phyloP scores from a whole-genome alignment of 2,113 vertebrate species.

The Tauraco erythrolophus region DNA sequence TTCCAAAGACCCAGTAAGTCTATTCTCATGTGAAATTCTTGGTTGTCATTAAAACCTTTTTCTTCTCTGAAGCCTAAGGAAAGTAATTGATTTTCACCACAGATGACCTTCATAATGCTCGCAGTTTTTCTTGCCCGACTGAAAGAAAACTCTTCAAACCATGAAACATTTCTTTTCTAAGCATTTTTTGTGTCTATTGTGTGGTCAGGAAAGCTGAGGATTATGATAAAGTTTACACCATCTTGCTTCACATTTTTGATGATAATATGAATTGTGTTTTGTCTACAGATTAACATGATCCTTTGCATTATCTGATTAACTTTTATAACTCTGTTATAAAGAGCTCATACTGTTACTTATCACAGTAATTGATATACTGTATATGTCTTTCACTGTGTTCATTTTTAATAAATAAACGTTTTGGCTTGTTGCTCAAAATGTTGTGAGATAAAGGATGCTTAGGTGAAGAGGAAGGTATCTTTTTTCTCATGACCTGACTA shows the following conservation, averaged over 20 bases:
- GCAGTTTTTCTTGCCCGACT: not conserved
- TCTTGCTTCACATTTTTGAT: not conserved
- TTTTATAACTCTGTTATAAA: not conserved
- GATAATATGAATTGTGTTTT: not conserved
- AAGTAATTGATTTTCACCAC: not conserved
- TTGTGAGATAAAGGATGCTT: not conserved
- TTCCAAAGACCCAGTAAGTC: not conserved
- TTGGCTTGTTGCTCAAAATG: no score
- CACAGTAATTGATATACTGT: not conserved
- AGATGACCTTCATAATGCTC: not conserved
- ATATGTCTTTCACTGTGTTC: not conserved
- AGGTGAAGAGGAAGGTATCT: not conserved
- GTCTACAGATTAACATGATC: not conserved
- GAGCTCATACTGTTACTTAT: not conserved
- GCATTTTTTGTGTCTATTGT: not conserved
- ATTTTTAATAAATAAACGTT: no score
- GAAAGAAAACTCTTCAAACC: not conserved
- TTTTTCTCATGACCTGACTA: not conserved
- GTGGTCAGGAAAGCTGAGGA: not conserved
- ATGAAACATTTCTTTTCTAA: not conserved
- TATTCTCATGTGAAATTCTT: not conserved
- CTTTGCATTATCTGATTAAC: not conserved
- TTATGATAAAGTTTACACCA: not conserved
- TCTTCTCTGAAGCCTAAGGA: not conserved
- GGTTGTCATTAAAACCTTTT: not conserved